phyloP scores from a whole-genome alignment of 2,888 invertebrate species.

The Octonoba sinensis region DNA sequence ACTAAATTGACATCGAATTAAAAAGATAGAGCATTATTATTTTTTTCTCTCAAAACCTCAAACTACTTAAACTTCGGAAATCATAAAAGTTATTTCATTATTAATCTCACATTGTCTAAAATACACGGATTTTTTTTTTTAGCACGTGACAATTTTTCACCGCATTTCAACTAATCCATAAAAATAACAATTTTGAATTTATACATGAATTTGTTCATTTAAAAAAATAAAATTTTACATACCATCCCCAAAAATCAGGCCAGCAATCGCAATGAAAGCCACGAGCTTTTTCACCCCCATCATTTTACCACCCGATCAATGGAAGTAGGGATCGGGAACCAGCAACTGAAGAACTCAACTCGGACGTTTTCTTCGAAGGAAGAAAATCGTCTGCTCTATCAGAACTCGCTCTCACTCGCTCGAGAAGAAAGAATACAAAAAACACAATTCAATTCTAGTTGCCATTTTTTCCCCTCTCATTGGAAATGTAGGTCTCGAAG shows the following conservation, averaged over 20 bases:
- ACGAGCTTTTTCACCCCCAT: constrained; percentile 36
- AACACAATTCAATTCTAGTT: constrained; percentile 29
- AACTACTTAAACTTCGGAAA: too few species aligned
- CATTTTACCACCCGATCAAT: constrained; percentile 32
- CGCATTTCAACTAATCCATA: too few species aligned
- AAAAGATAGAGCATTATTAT: too few species aligned
- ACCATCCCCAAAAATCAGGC: constrained; percentile 36
- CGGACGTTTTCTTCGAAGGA: constrained; percentile 16
- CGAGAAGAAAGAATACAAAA: constrained; percentile 6
- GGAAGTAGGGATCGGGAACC: constrained; percentile 28
- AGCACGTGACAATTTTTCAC: too few species aligned
- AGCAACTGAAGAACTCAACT: constrained; percentile 48
- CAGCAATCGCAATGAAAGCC: constrained; percentile 18
- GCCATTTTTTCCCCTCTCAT: constrained; percentile 18
- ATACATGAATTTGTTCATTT: neutral
- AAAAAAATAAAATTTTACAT: constrained; percentile 13
- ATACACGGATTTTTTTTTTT: too few species aligned
- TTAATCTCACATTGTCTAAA: too few species aligned
- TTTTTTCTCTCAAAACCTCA: too few species aligned
- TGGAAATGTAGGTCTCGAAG: constrained; percentile 52
- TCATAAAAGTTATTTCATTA: too few species aligned
- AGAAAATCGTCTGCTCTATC: constrained; percentile 44
- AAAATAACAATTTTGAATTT: too few species aligned
- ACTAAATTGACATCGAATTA: too few species aligned
- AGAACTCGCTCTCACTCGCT: constrained; percentile 22